phyloP scores from a whole-genome alignment of 30 jellyfish, hydroid and myxozoan species.

The Aurelia sp. region DNA sequence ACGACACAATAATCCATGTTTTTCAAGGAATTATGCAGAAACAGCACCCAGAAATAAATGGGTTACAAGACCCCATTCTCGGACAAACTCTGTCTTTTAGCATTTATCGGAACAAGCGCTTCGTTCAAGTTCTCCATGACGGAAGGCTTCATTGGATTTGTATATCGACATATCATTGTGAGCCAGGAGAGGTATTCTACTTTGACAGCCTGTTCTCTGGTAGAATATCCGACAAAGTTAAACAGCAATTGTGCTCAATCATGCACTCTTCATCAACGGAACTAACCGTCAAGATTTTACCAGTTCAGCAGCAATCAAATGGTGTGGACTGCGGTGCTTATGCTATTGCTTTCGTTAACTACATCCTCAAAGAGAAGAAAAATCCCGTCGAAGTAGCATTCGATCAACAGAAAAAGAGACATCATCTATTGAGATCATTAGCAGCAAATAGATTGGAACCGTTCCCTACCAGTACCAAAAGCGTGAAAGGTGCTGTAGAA shows the following conservation, averaged over 20 bases:
- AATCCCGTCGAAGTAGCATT: slow-evolving; percentile 23
- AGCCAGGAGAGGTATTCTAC: slow-evolving; percentile 19
- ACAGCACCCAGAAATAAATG: slow-evolving; percentile 16
- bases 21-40: slow-evolving; percentile 31
- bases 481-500: not conserved
- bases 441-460: slow-evolving; percentile 21
- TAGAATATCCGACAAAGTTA: slow-evolving; percentile 17
- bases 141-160: slow-evolving; percentile 43
- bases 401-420: slow-evolving; percentile 33
- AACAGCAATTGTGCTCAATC: slow-evolving; percentile 13
- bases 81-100: slow-evolving; percentile 3
- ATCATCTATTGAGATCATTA: slow-evolving; percentile 8
- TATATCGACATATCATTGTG: slow-evolving; percentile 2
- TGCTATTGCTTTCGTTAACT: slow-evolving; percentile 38
- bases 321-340: slow-evolving; percentile 52
- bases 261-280: not conserved
- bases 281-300: not conserved
- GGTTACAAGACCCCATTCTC: slow-evolving; percentile 28
- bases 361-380: not conserved
- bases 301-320: slow-evolving; percentile 51
- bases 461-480: not conserved
- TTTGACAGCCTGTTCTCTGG: slow-evolving; percentile 38
- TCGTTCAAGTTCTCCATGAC: slow-evolving; percentile 28
- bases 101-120: not conserved
- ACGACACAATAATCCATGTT: slow-evolving; percentile 23